Evolutionary conservation across 2,113 vertebrate genomes (phyloP).

Genomic region (Syrrhaptes paradoxus): DNA sequence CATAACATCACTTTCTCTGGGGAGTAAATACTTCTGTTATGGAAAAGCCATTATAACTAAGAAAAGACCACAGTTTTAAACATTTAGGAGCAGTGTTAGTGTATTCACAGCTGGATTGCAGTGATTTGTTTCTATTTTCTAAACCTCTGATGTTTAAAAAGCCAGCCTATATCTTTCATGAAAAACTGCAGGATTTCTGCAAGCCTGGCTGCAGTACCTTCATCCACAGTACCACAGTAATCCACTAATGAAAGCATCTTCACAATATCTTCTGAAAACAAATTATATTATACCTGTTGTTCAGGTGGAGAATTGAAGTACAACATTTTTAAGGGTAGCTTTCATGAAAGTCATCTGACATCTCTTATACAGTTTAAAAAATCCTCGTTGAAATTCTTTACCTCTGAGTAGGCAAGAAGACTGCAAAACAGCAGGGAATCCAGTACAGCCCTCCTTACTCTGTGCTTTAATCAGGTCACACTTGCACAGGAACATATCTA

Average conservation of each 20-base stretch:
- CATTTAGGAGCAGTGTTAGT: neutral
- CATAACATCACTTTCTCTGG: neutral
- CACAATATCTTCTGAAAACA: neutral
- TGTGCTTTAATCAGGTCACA: neutral
- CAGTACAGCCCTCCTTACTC: neutral
- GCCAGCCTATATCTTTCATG: neutral
- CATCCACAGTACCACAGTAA: neutral
- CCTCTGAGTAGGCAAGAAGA: neutral
- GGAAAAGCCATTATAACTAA: neutral
- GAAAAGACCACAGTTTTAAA: neutral
- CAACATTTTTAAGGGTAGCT: neutral
- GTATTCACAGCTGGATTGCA: neutral
- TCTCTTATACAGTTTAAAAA: neutral
- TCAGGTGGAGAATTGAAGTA: neutral
- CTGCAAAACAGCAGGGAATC: neutral
- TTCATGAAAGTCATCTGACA: neutral
- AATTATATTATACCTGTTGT: neutral
- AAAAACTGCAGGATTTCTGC: neutral
- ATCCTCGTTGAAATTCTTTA: neutral
- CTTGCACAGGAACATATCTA: neutral
- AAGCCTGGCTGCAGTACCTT: neutral
- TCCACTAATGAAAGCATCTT: neutral
- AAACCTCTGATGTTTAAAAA: neutral
- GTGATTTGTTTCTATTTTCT: neutral
- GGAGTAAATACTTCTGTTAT: neutral